Evolutionary conservation across 2,888 invertebrate genomes (phyloP), one percentile per base, ranked within the genome.

Genomic region (Hypomecis atomaria): DNA sequence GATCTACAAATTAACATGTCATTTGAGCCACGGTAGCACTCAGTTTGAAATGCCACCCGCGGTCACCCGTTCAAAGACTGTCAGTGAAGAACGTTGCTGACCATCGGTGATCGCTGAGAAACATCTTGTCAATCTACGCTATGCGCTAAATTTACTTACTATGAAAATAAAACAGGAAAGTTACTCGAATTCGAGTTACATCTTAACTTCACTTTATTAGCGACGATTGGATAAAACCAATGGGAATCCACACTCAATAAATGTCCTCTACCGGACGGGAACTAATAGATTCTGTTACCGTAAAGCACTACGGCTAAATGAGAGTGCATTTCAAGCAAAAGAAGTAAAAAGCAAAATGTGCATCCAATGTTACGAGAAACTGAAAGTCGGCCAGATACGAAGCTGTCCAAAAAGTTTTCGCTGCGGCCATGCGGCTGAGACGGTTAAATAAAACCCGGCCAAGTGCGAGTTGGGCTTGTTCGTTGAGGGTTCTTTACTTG

Each of bases 371-470:
- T 68, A 67, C 74, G 70, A 72, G 76, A 81, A 82, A 79, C 75
- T 71, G 75, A 80, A 84, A 83, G 78, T 84, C 83, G 82, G 83
- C 74, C 83, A 79, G 73, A 74, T 72, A 50, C 62, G 59, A 61
- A 70, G 61, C 75, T 67, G 71, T 62, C 78, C 72, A 79, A 81
- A 83, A 85, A 79, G 78, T 82, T 80, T 73, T 72, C 69, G 72
- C 76, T 81, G 76, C 71, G 71, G 72, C 79, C 75, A 76, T 81
- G 76, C 71, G 71, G 72, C 79, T 75, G 77, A 43, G n/a, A 71
- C 67, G 69, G 71, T 65, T 74, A 71, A 70, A 74, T 70, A 71
- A 65, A 75, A 23, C 23, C 23, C 23, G 23, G 23, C 1, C 1
- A 23, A 23, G 23, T 23, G 23, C 23, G 3, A 23, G 23, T 23